Evolutionary conservation across 2,797 vertebrate species (phyloP), one percentile per base, ranked within the genome.

Genomic region (Acrossocheilus fasciatus): DNA sequence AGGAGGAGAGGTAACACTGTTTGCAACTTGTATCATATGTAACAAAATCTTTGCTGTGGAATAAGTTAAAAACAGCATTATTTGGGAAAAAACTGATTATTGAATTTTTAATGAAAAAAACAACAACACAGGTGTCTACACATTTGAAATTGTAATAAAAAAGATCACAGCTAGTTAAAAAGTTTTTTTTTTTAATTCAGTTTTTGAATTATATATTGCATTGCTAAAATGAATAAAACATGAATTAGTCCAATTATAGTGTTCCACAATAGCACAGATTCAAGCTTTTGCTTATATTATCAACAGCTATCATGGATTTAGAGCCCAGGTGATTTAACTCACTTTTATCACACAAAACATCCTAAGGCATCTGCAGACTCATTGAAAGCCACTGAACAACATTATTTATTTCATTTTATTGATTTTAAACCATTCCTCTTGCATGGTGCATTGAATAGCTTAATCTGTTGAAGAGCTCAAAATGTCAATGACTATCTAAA

Each of bases 381-480:
- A 14, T 54, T 26, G 14, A 26, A 52, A 43, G 26, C 14, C 36
- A 41, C 26, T 41, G 18, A 43, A 57, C 0, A 0, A 5, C 36
- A 18, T 47, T 80, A 2, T 57, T 72, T 34, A 45, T 74, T 76
- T n/a, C 15, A 39, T 76, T 47, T 50, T 12, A 76, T 83, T 83
- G 82, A 64, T 47, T 64, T 43, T 18, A 73, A 57, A 43, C 4
- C 8, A 14, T 57, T 23, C 50, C 30, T 81, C 20, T n/a, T 52
- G 30, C 6, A 17, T 52, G 34, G 14, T 43, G 15, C 17, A 30
- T 4, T 72, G 34, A 82, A 72, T 54, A 26, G 20, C 5, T 14
- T 23, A 20, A 45, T 59, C 41, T 64, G 11, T 26, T 47, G 54
- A 83, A 74, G 41, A 45, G 41, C 18, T 45, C 3, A 47, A 57